These are phyloP conservation scores for Slavum lentiscoides DNA, from an alignment of 2,888 invertebrate genomes.

Conservation along the genomic window DNA sequence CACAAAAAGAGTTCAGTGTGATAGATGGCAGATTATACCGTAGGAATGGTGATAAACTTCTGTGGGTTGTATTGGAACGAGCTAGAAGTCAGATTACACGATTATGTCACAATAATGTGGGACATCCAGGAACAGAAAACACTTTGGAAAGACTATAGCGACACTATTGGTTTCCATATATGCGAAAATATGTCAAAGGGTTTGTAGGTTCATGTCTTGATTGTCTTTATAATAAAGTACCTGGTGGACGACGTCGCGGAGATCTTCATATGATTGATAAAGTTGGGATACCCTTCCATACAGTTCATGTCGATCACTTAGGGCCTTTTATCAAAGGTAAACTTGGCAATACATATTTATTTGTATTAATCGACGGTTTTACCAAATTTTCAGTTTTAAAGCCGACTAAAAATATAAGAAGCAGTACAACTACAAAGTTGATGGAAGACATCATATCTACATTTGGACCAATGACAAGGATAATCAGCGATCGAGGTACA, in stretches of 20 bases:
- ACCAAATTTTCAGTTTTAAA: neutral
- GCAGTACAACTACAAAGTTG: neutral
- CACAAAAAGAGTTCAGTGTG: neutral
- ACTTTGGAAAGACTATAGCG: neutral
- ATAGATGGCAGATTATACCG: neutral
- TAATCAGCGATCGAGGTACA: neutral
- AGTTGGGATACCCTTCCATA: neutral
- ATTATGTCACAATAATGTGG: neutral
- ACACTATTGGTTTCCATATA: neutral
- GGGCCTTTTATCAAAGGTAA: neutral
- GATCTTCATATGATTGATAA: neutral
- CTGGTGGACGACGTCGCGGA: neutral
- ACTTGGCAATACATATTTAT: neutral
- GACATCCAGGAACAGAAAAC: neutral
- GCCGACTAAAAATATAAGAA: neutral
- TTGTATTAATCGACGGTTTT: neutral
- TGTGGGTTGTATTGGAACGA: neutral
- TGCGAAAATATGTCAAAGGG: neutral
- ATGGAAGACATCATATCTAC: neutral
- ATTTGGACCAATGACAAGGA: neutral
- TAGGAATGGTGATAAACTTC: neutral
- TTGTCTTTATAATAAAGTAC: neutral
- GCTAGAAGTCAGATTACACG: neutral
- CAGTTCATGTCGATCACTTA: neutral
- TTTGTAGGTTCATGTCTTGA: no score